Conservation (phyloP, 1,140 invertebrate species). For the Cotesia vestalis region DNA sequence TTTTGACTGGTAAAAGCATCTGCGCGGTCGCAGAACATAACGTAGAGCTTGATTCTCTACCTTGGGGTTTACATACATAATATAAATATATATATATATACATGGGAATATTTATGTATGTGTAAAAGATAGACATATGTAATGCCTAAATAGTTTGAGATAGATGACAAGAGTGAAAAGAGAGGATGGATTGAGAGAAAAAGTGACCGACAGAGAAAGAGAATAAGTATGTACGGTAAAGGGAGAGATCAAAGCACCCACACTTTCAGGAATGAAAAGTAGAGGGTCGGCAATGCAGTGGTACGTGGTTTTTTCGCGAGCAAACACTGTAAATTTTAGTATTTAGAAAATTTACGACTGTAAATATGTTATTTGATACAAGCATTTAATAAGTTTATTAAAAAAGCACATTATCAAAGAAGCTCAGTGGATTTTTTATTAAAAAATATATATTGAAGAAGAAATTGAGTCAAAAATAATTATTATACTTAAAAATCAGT, state of each 20-base stretch:
- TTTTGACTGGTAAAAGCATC: not conserved
- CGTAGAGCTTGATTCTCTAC: not conserved
- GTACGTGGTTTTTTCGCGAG: constrained; percentile 26
- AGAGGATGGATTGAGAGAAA: not conserved
- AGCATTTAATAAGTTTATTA: too few species aligned
- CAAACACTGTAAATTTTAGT: constrained; percentile 1
- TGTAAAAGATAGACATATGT: too few species aligned
- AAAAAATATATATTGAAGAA: too few species aligned
- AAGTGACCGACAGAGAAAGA: constrained; percentile 6
- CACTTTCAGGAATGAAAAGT: constrained; percentile 7
- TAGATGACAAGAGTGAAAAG: not conserved
- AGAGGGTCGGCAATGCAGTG: constrained; percentile 41
- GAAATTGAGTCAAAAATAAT: too few species aligned
- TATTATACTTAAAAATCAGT: too few species aligned
- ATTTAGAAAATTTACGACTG: not conserved
- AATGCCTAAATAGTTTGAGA: too few species aligned
- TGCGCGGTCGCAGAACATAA: not conserved
- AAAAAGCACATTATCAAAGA: too few species aligned
- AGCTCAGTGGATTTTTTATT: too few species aligned
- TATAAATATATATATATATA: too few species aligned
- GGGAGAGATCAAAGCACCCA: constrained; percentile 24
- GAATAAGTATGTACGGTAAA: not conserved
- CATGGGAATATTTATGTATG: too few species aligned
- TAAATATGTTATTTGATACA: not conserved
- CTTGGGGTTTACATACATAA: too few species aligned